Percentiles rank a stretch among this genome's conserved stretches.
phyloP scores from a whole-genome alignment of 1,140 invertebrate species.

The Solenopsis fugax region DNA sequence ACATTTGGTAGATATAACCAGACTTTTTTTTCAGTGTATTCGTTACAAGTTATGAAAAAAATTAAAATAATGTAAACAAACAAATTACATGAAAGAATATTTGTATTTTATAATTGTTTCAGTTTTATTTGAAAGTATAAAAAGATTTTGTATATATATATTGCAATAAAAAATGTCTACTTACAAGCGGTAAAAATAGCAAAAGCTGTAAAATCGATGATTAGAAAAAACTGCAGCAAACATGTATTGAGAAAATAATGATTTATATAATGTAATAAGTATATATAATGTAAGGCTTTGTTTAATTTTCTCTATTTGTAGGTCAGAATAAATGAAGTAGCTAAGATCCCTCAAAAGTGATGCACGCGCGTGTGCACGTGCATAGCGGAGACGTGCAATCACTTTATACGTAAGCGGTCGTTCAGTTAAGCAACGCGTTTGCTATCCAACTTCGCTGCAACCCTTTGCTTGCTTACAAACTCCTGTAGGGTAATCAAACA shows the following conservation, averaged over 20 bases:
- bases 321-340: not conserved
- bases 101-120: not conserved
- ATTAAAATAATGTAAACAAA: slow-evolving; percentile 8
- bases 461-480: slow-evolving; percentile 77
- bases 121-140: not conserved
- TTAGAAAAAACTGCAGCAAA: not conserved
- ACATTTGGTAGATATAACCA: too few relatives aligned
- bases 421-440: slow-evolving; percentile 55
- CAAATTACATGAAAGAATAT: not conserved
- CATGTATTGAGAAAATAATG: not conserved
- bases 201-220: not conserved
- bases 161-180: not conserved
- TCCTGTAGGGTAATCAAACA: slow-evolving; percentile 74
- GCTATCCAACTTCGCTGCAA: slow-evolving; percentile 74
- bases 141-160: not conserved
- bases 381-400: slow-evolving; percentile 31
- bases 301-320: not conserved
- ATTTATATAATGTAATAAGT: not conserved
- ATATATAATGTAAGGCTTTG: not conserved
- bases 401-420: not conserved
- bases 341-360: not conserved
- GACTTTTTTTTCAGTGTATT: too few relatives aligned
- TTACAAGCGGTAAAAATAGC: not conserved
- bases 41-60: not conserved
- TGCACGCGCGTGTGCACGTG: slow-evolving; percentile 14